A percentile compares a stretch with the other conserved stretches of the same genome.
Conservation (phyloP, 53 echinoderm and acorn worm species). For the Luidia sarsii region DNA sequence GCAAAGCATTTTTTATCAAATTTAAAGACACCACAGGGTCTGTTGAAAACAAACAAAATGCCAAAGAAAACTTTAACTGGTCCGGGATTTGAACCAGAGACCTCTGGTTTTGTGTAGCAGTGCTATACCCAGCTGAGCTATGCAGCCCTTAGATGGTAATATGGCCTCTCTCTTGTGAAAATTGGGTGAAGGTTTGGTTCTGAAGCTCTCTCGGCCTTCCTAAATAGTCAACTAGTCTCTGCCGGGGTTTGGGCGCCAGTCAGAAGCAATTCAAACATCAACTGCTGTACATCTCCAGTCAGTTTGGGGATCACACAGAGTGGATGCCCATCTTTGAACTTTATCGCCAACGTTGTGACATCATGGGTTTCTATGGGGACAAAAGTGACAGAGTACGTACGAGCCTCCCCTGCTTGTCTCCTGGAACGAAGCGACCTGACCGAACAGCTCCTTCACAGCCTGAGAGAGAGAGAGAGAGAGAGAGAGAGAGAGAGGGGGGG, state of each 20-base stretch:
- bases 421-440: conserved; percentile 1
- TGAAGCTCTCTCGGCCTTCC: too few species aligned
- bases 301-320: not conserved
- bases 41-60: not conserved
- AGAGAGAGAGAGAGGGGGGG: too few species aligned
- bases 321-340: not conserved
- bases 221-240: too few species aligned
- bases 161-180: not conserved
- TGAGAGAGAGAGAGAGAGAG: too few species aligned
- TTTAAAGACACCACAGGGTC: too few species aligned
- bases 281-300: not conserved
- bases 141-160: too few species aligned
- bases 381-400: not conserved
- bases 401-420: conserved; percentile 1
- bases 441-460: not conserved
- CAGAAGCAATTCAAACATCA: too few species aligned
- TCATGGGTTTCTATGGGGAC: not conserved
- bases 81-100: too few species aligned
- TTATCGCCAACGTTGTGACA: not conserved
- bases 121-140: not conserved
- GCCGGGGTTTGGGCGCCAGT: too few species aligned
- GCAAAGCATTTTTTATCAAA: too few species aligned
- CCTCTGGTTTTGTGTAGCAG: too few species aligned
- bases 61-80: too few species aligned
- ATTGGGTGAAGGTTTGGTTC: not conserved